Conservation (phyloP, 2,888 invertebrate species). For the Agrotis segetum region DNA sequence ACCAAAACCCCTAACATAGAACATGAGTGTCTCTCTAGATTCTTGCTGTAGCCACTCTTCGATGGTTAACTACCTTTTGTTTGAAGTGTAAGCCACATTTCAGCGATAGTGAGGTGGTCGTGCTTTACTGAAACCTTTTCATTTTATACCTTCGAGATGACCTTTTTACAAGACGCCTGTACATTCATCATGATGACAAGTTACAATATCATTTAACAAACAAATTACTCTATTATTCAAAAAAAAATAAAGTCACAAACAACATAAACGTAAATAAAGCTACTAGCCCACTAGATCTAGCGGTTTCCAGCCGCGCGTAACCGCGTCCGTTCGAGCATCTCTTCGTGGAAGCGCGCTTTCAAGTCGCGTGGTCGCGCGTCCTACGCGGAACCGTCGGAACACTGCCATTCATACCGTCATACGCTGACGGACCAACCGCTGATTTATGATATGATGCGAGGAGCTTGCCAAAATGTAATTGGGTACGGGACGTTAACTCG, state of each 20-base stretch:
- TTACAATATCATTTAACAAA: background rate
- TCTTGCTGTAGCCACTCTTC: no score
- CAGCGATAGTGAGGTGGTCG: background rate
- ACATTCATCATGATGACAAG: background rate
- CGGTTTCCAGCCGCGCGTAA: conserved; percentile 64
- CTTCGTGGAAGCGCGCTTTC: conserved; percentile 78
- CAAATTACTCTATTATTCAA: conserved; percentile 6
- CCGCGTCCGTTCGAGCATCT: conserved; percentile 69
- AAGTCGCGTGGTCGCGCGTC: conserved; percentile 55
- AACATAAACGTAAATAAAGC: conserved; percentile 54
- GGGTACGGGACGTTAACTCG: conserved; percentile 48
- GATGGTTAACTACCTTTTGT: no score
- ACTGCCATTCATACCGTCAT: conserved; percentile 44
- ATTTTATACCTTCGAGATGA: background rate
- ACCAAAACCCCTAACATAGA: no score
- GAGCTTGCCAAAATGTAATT: conserved; percentile 60
- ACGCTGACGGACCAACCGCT: conserved; percentile 43
- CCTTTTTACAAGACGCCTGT: no score
- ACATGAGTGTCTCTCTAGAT: no score
- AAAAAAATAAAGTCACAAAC: conserved; percentile 29
- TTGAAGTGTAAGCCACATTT: background rate
- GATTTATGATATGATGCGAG: conserved; percentile 59
- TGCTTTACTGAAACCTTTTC: background rate
- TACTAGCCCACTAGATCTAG: conserved; percentile 50
- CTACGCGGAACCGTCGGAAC: conserved; percentile 46